Evolutionary conservation across 1,140 invertebrate species (phyloP).

Genomic region (Calephelis virginiensis): DNA sequence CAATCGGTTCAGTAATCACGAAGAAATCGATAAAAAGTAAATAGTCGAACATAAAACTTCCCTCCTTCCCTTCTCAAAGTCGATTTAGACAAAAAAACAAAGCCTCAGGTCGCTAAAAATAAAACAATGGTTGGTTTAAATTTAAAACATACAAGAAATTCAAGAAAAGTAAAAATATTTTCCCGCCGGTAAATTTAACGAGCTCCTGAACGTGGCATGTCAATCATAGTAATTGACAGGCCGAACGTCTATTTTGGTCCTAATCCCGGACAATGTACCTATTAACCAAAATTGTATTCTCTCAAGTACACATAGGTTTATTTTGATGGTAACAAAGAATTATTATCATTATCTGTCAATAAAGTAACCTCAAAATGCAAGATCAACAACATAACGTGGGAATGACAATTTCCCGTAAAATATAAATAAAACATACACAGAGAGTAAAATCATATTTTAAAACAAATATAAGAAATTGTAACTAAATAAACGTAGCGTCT

Average conservation of each 20-base stretch:
- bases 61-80: no score
- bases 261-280: slow-evolving; percentile 25
- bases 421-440: slow-evolving; percentile 5
- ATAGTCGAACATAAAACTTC: no score
- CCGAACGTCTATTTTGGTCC: slow-evolving; percentile 60
- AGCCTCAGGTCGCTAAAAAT: no score
- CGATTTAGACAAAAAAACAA: no score
- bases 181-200: slow-evolving; percentile 54
- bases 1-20: no score
- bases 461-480: not conserved
- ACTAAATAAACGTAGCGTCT: slow-evolving; percentile 8
- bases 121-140: no score
- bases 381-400: slow-evolving; percentile 67
- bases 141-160: not conserved
- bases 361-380: slow-evolving; percentile 70
- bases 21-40: no score
- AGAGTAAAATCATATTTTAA: slow-evolving; percentile 8
- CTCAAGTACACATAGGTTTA: slow-evolving; percentile 21
- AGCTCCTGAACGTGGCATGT: slow-evolving; percentile 45
- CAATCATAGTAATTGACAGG: slow-evolving; percentile 75
- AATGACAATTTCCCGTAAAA: slow-evolving; percentile 33
- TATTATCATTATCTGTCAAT: slow-evolving; percentile 63
- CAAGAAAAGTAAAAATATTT: slow-evolving; percentile 32
- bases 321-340: not conserved
- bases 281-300: slow-evolving; percentile 17